These are phyloP conservation scores for Notolabrus celidotus DNA, from an alignment of 2,797 vertebrate genomes.

Conservation along the genomic window DNA sequence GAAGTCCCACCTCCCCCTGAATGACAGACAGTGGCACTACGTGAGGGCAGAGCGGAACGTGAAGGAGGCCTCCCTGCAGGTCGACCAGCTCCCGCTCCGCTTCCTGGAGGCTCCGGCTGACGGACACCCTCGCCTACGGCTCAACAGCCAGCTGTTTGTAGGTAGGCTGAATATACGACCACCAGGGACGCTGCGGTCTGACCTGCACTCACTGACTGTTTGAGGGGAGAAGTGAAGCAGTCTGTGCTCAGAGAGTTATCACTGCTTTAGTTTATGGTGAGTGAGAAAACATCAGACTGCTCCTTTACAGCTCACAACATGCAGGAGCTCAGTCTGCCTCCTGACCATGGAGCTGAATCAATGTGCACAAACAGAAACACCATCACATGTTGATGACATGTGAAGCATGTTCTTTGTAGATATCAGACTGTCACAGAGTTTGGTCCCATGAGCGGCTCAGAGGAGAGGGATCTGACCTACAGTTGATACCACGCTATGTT, in stretches of 20 bases:
- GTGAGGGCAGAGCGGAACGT: conserved; percentile 92
- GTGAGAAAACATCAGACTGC: no score
- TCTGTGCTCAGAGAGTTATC: background rate
- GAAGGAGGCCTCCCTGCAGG: conserved; percentile 91
- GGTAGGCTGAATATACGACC: conserved; percentile 82
- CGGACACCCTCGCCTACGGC: conserved; percentile 91
- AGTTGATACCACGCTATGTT: no score
- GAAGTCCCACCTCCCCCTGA: conserved; percentile 89
- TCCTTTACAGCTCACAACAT: background rate
- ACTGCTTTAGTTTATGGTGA: no score
- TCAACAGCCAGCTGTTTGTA: conserved; percentile 95
- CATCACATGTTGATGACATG: no score
- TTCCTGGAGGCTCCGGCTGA: conserved; percentile 87
- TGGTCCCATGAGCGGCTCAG: no score
- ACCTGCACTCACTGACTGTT: background rate
- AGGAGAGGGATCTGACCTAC: no score
- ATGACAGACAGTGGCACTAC: conserved; percentile 97
- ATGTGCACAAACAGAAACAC: no score
- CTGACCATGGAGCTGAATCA: no score
- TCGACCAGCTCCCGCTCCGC: conserved; percentile 91
- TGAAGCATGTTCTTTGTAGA: no score
- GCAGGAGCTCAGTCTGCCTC: no score
- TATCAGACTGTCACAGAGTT: no score
- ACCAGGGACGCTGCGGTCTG: background rate
- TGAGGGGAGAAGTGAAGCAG: background rate